Conservation (phyloP, 53 echinoderm and acorn worm genomes). For the Henricia sp. region DNA sequence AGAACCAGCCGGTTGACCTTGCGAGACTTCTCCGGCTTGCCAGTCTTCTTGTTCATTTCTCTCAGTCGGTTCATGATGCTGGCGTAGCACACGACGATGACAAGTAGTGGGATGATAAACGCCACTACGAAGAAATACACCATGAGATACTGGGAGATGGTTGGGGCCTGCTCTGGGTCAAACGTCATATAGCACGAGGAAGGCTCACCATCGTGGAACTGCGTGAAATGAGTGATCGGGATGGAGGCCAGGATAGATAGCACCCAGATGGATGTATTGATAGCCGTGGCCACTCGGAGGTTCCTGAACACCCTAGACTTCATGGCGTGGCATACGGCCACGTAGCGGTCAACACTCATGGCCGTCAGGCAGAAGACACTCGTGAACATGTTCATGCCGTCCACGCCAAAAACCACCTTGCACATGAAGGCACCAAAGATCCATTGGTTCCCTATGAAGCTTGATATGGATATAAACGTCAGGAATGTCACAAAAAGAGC, state of each 20-base stretch:
- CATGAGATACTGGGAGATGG: constrained; percentile 43
- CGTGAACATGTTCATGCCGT: constrained; percentile 80
- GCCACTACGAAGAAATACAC: constrained; percentile 74
- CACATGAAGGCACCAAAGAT: constrained; percentile 82
- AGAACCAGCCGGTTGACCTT: constrained; percentile 91
- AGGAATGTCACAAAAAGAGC: constrained; percentile 76
- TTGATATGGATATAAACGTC: constrained; percentile 68
- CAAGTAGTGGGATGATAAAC: constrained; percentile 75
- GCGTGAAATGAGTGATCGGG: constrained; percentile 68
- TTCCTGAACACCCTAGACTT: constrained; percentile 85
- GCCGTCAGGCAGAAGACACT: constrained; percentile 88
- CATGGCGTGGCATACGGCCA: constrained; percentile 94
- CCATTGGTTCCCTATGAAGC: constrained; percentile 66
- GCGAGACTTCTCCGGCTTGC: constrained; percentile 89
- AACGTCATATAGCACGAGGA: constrained; percentile 20
- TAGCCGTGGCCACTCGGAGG: constrained; percentile 71
- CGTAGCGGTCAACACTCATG: constrained; percentile 96
- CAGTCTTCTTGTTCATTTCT: constrained; percentile 78
- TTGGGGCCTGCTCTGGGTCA: background rate
- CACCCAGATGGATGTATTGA: constrained; percentile 84
- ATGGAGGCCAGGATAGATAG: constrained; percentile 68
- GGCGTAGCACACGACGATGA: constrained; percentile 82
- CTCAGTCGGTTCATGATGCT: constrained; percentile 70
- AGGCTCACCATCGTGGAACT: constrained; percentile 27
- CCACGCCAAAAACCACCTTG: constrained; percentile 72